Percentiles rank a stretch among this genome's conserved stretches.
phyloP scores from a whole-genome alignment of 2,797 vertebrate species.

The Onychomys leucogaster region DNA sequence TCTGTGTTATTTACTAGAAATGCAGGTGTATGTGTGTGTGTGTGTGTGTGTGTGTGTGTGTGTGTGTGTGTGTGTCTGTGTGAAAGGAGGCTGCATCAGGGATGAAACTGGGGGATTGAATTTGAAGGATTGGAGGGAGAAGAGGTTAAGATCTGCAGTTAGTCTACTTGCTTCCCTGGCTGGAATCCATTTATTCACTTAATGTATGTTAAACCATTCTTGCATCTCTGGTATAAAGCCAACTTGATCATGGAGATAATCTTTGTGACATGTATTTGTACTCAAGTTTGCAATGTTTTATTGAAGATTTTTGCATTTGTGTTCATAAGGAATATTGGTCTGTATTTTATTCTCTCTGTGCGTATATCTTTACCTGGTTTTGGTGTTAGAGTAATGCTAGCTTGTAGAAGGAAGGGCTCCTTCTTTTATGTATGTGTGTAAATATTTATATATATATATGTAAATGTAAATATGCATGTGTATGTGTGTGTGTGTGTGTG shows the following conservation, averaged over 20 bases:
- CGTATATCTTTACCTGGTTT: background rate
- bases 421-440: background rate
- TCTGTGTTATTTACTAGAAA: no score
- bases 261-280: background rate
- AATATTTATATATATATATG: no score
- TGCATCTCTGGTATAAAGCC: background rate
- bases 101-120: no score
- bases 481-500: no score
- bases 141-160: background rate
- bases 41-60: no score
- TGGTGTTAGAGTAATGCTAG: background rate
- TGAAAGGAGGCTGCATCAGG: no score
- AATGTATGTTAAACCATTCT: background rate
- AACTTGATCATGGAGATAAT: background rate
- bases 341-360: background rate
- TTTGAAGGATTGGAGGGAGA: background rate
- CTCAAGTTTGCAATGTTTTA: background rate
- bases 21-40: no score
- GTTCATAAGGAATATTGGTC: background rate
- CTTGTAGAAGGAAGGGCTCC: background rate
- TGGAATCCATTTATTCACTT: background rate
- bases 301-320: background rate
- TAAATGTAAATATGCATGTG: no score
- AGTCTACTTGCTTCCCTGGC: background rate
- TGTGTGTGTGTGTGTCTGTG: no score